A percentile compares a stretch with the other conserved stretches of the same genome.
phyloP scores from a whole-genome alignment of 1,140 invertebrate genomes.

The Cyphomyrmex costatus region DNA sequence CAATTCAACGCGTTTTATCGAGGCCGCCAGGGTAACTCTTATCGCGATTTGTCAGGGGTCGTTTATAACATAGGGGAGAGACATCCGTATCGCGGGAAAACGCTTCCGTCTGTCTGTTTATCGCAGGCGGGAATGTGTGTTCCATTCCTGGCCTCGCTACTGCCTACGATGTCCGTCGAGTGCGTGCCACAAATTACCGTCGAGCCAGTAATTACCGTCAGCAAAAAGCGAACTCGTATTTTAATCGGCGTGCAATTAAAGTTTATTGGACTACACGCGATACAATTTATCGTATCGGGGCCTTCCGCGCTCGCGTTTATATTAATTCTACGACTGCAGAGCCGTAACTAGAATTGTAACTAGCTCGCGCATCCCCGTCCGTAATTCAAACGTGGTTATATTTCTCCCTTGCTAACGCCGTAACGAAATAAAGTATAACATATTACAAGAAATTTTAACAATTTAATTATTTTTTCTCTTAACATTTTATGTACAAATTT shows the following conservation, averaged over 20 bases:
- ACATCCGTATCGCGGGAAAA: slow-evolving; percentile 42
- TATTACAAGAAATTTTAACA: not conserved
- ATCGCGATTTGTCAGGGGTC: slow-evolving; percentile 56
- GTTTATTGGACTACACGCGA: slow-evolving; percentile 62
- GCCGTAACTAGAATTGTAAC: slow-evolving; percentile 51
- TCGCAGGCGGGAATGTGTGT: slow-evolving; percentile 31
- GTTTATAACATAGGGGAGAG: slow-evolving; percentile 45
- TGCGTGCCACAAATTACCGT: slow-evolving; percentile 59
- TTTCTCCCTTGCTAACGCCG: not conserved
- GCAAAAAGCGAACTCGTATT: slow-evolving; percentile 53
- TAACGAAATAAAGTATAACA: not conserved
- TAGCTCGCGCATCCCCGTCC: not conserved
- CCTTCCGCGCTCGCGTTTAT: slow-evolving; percentile 57
- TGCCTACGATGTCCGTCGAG: slow-evolving; percentile 45
- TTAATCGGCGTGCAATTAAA: slow-evolving; percentile 61
- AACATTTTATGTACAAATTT: not conserved
- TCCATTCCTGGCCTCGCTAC: not conserved
- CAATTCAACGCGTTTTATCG: slow-evolving; percentile 58
- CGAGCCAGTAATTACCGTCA: slow-evolving; percentile 46
- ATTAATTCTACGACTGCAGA: slow-evolving; percentile 57
- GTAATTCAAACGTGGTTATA: slow-evolving; percentile 2
- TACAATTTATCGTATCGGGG: slow-evolving; percentile 54
- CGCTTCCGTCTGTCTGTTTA: slow-evolving; percentile 56
- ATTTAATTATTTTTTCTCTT: not conserved
- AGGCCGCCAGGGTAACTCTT: slow-evolving; percentile 40